phyloP scores from a whole-genome alignment of 1,140 invertebrate genomes.

The Papilio machaon region DNA sequence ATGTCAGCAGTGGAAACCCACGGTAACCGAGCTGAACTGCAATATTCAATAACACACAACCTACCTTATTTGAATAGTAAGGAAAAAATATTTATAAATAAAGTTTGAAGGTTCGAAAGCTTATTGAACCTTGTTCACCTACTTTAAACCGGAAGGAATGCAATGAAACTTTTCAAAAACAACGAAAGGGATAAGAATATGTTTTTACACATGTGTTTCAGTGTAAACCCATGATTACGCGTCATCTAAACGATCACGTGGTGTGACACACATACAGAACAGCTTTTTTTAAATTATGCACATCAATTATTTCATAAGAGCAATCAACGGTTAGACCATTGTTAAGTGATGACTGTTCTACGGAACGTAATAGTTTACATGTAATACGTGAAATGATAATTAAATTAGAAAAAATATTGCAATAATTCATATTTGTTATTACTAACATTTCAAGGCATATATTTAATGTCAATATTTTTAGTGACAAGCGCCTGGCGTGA shows the following conservation, averaged over 20 bases:
- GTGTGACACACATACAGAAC: not conserved
- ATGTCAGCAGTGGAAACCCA: too few species aligned
- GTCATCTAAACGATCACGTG: not conserved
- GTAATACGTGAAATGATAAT: not conserved
- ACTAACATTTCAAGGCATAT: not conserved
- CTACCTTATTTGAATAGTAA: not conserved
- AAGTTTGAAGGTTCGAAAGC: slow-evolving; percentile 1
- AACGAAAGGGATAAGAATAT: not conserved
- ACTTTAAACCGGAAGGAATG: not conserved
- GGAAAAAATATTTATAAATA: slow-evolving; percentile 8
- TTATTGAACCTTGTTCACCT: slow-evolving; percentile 11
- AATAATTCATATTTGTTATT: too few species aligned
- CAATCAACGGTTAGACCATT: not conserved
- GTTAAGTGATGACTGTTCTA: not conserved
- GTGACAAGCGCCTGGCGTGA: not conserved
- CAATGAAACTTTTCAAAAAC: not conserved
- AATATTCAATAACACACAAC: not conserved
- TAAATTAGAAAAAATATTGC: too few species aligned
- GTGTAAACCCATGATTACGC: not conserved
- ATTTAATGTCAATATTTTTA: not conserved
- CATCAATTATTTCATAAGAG: not conserved
- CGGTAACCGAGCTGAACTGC: not conserved
- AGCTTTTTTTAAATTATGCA: not conserved
- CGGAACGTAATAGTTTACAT: not conserved
- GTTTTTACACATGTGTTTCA: not conserved